A percentile compares a stretch with the other conserved stretches of the same genome.
These are phyloP conservation scores for Meles meles DNA, from an alignment of 2,113 vertebrate genomes.

Conservation along the genomic window DNA sequence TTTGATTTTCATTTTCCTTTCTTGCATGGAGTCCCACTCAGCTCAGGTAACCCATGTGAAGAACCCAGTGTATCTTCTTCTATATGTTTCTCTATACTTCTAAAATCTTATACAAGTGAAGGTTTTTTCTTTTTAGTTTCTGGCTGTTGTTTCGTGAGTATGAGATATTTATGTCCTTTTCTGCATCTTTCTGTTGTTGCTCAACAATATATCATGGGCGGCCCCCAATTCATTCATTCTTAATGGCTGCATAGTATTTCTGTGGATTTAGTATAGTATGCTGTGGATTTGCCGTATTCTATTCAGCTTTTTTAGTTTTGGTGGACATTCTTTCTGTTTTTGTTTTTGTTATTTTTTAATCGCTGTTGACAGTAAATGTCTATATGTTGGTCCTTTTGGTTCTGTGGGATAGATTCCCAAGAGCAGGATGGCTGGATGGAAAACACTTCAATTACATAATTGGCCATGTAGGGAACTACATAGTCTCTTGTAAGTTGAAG, in stretches of 20 bases:
- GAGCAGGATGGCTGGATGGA: neutral
- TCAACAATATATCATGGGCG: neutral
- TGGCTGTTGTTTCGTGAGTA: neutral
- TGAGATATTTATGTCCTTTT: neutral
- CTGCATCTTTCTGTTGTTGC: neutral
- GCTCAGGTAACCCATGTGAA: neutral
- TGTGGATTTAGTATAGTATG: too few relatives aligned
- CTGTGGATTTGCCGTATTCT: neutral
- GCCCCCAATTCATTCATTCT: neutral
- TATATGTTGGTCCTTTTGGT: neutral
- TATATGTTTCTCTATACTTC: neutral
- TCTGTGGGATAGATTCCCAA: neutral
- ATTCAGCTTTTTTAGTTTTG: neutral
- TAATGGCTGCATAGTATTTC: neutral
- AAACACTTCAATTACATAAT: constrained; percentile 2
- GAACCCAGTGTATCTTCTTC: neutral
- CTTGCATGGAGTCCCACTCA: neutral
- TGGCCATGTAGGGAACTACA: neutral
- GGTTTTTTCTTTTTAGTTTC: neutral
- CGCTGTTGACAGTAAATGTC: neutral
- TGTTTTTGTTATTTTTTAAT: neutral
- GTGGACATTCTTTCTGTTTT: neutral
- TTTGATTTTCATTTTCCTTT: constrained; percentile 8
- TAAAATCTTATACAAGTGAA: neutral
- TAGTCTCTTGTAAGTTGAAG: constrained; percentile 37